Base-by-base conservation (phyloP, 2,797 vertebrate genomes). In the Acipenser ruthenus region DNA sequence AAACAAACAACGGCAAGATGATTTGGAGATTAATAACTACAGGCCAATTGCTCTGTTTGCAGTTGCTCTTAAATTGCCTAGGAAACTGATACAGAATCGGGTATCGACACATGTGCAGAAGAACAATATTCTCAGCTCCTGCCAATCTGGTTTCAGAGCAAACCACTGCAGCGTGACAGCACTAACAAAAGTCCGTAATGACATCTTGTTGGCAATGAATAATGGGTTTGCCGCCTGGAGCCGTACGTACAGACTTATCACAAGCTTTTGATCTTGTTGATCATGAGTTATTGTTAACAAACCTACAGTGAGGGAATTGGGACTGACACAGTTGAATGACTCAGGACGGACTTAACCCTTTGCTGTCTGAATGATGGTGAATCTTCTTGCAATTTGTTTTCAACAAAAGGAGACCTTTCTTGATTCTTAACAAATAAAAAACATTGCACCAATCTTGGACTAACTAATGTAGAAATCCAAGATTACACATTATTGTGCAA, bases 141-240 rank as follows among this genome's bases (percentile, higher is more conserved):
- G 71, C 72, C 74, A 77, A 75, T 78, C 79, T 76, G 68, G 55
- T 60, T 70, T 68, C 67, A 73, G 65, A 63, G 70, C 67, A 68
- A 77, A 74, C 74, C 76, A 74, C 74, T 78, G 76, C 73, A 77
- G 75, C 70, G 71, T 77, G 75, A 79, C 73, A 74, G 72, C 70
- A 64, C 59, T 69, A 72, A 79, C 74, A 80, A 79, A 62, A 72
- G 73, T 67, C 69, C 13, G 52, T 62, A 70, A 70, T 76, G 70
- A 73, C 73, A 72, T 75, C 73, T 75, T 69, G 69, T 71, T 70
- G 66, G 70, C 60, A 64, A 62, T 66, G 72, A 74, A 77, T 74
- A 78, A 79, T 72, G 73, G 74, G 68, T 76, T 75, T 67, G 69
- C 72, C 74, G 70, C 74, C 73, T 72, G 70, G 69, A 68, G 67